Conservation (phyloP, 2,888 invertebrate genomes). For the Drosophila atripex region DNA sequence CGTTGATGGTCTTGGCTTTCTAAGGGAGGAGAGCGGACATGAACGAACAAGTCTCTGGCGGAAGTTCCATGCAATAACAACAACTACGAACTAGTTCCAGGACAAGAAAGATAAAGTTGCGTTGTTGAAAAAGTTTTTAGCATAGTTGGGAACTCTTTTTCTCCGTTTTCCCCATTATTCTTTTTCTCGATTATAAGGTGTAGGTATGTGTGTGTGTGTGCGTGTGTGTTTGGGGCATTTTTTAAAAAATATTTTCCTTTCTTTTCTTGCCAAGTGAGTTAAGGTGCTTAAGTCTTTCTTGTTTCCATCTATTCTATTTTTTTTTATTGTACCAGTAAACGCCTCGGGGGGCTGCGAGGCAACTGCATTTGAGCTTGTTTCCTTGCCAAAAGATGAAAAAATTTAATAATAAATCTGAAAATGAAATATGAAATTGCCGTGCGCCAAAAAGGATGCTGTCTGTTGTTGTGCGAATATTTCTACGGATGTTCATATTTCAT, state of each 20-base stretch:
- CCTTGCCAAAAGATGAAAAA: constrained; percentile 11
- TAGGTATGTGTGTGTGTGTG: too few relatives aligned
- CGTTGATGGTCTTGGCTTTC: constrained; percentile 57
- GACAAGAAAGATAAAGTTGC: constrained; percentile 44
- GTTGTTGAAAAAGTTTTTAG: constrained; percentile 59
- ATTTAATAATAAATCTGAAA: constrained; percentile 42
- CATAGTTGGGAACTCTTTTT: constrained; percentile 56
- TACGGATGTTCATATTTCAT: constrained; percentile 29
- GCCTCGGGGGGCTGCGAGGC: constrained; percentile 12
- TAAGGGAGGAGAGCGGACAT: constrained; percentile 4
- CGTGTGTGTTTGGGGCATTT: constrained; percentile 17
- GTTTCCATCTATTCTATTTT: constrained; percentile 13
- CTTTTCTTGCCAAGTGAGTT: constrained; percentile 49
- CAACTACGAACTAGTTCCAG: constrained; percentile 46
- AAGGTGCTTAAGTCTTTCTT: constrained; percentile 61
- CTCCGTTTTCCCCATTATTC: constrained; percentile 6
- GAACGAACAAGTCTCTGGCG: constrained; percentile 23
- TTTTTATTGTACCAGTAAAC: constrained; percentile 44
- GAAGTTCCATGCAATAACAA: constrained; percentile 53
- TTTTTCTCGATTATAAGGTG: constrained; percentile 13
- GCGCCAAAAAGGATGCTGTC: constrained; percentile 30
- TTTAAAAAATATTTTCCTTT: constrained; percentile 9
- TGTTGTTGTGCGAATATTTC: constrained; percentile 11
- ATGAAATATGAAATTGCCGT: constrained; percentile 31
- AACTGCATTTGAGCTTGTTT: constrained; percentile 15